Base-by-base conservation (phyloP, 2,888 invertebrate genomes). In the Sinopyrophorus schimmeli region DNA sequence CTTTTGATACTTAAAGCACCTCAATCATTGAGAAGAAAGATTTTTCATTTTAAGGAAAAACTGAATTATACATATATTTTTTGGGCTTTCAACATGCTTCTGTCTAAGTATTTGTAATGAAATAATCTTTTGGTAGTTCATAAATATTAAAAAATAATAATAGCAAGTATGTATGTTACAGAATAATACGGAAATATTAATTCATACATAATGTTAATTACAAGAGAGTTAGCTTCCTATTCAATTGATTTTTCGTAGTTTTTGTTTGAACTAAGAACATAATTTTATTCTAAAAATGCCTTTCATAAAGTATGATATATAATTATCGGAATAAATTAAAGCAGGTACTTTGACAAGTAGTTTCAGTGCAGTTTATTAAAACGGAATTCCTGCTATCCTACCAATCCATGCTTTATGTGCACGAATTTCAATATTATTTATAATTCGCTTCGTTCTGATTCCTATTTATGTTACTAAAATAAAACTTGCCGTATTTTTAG, bases 291-390 rank as follows among this genome's bases (percentile, higher is more conserved):
- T 35, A 35, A 26, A 27, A 38, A 14, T 26, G 26, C 5, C 38
- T n/a, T n/a, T 27, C 38, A 26, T 38, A 38, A 38, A 26, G 16
- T 38, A 27, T 38, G 16, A 21, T n/a, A 32, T 42, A 28, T 28
- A 38, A 44, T 44, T 44, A 44, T 28, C 20, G 37, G 23, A 38
- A 44, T 44, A 44, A 35, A 53, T 46, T 41, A 32, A 24, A 46
- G 49, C 34, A 23, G n/a, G 15, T 38, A 48, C 53, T 53, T 46
- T 53, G 53, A 53, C 48, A 53, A 49, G 49, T 38, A 28, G 42
- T 34, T 32, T 40, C 41, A 26, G 31, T 42, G 53, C 30, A 27
- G 38, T 26, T 38, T 38, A 39, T 46, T 41, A 53, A 23, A 46
- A 37, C 32, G 43, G 41, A 53, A 53, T 49, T 49, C 49, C 53